Evolutionary conservation across 2,888 invertebrate species (phyloP).

Genomic region (Sminthurides aquaticus): DNA sequence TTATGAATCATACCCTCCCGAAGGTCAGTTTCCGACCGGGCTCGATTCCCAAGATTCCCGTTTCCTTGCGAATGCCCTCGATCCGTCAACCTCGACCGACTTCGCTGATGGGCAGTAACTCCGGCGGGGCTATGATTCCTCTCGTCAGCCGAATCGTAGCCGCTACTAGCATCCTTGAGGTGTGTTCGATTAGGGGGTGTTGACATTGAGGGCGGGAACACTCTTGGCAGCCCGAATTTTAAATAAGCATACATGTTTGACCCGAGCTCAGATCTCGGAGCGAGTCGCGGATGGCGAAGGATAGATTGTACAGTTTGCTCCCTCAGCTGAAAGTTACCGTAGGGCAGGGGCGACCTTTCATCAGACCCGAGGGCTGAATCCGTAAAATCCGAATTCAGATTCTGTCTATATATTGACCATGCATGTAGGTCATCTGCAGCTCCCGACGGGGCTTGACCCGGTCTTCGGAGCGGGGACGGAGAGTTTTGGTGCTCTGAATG

Average conservation of each 20-base stretch:
- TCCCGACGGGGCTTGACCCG: constrained; percentile 3
- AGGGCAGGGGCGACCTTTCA: constrained; percentile 84
- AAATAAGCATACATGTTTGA: constrained; percentile 89
- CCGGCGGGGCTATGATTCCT: constrained; percentile 18
- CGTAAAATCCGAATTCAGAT: constrained; percentile 88
- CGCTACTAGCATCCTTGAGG: constrained; percentile 69
- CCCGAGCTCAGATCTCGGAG: constrained; percentile 62
- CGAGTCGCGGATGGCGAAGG: constrained; percentile 66
- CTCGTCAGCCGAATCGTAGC: constrained; percentile 50
- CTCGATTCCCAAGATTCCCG: constrained; percentile 22
- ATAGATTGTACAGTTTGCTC: constrained; percentile 91
- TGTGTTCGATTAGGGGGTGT: constrained; percentile 47
- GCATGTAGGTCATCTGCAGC: constrained; percentile 89
- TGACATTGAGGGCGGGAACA: constrained; percentile 62
- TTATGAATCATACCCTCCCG: constrained; percentile 37
- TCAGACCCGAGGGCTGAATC: constrained; percentile 87
- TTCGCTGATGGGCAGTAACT: constrained; percentile 6
- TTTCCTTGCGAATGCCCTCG: not conserved
- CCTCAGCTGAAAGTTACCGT: constrained; percentile 86
- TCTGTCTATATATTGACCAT: constrained; percentile 86
- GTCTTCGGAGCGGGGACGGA: constrained; percentile 13
- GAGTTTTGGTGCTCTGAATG: constrained; percentile 16
- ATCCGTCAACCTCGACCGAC: constrained; percentile 16
- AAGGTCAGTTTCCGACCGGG: constrained; percentile 44
- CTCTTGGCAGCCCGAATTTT: constrained; percentile 85